phyloP scores from a whole-genome alignment of 2,797 vertebrate species.

The Myoxocephalus aenaeus region DNA sequence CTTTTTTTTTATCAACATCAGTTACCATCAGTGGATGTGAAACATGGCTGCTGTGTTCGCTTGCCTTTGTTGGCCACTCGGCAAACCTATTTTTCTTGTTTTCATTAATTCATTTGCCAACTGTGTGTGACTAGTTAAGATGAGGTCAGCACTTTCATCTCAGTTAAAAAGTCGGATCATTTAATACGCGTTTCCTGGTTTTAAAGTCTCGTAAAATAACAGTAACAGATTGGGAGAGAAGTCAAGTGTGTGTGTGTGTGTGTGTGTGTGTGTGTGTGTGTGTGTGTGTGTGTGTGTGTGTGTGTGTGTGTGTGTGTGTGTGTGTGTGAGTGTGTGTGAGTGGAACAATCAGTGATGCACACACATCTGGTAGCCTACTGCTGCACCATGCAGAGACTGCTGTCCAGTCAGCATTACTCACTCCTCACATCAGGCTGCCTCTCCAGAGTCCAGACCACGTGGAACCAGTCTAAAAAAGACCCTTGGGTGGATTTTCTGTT shows the following conservation, averaged over 20 bases:
- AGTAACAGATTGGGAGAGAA: conserved; percentile 29
- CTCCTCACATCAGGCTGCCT: conserved; percentile 30
- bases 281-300: conserved; percentile 14
- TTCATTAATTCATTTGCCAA: conserved; percentile 45
- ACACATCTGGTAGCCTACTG: conserved; percentile 64
- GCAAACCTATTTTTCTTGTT: conserved; percentile 25
- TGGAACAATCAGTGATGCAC: conserved; percentile 58
- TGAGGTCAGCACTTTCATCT: conserved; percentile 65
- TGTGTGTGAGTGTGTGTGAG: conserved; percentile 25
- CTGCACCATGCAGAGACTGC: conserved; percentile 53
- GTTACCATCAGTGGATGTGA: not conserved
- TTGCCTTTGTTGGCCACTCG: not conserved
- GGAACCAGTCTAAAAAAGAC: conserved; percentile 22
- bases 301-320: conserved; percentile 28
- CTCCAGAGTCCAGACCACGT: conserved; percentile 28
- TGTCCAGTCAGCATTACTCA: conserved; percentile 75
- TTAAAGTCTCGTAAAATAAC: conserved; percentile 69
- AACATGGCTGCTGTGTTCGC: not conserved
- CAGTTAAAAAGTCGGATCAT: conserved; percentile 53
- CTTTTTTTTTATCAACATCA: not conserved
- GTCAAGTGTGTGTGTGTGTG: conserved; percentile 21
- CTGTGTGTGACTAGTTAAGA: conserved; percentile 31
- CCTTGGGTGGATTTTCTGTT: not conserved
- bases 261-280: conserved; percentile 10
- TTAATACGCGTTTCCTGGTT: conserved; percentile 48